Evolutionary conservation across 1,140 invertebrate species (phyloP).

Genomic region (Diabrotica undecimpunctata): DNA sequence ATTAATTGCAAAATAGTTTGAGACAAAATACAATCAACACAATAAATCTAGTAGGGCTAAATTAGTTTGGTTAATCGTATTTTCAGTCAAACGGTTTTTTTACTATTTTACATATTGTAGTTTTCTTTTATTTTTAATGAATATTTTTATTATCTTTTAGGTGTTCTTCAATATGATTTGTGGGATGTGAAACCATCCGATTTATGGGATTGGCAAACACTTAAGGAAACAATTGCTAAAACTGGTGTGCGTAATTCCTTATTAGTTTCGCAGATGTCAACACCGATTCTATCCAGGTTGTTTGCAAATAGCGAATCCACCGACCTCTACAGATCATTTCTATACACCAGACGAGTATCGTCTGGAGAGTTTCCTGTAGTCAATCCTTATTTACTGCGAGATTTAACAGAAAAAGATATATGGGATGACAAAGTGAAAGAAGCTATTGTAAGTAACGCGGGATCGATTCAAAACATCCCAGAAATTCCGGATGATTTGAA

Average conservation of each 20-base stretch:
- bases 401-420: conserved; percentile 84
- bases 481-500: conserved; percentile 87
- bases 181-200: conserved; percentile 86
- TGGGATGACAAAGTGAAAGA: conserved; percentile 99
- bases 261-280: conserved; percentile 95
- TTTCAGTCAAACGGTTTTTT: no score
- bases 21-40: no score
- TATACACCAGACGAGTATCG: conserved; percentile 88
- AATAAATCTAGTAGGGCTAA: no score
- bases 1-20: no score
- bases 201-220: conserved; percentile 86
- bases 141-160: not conserved
- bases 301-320: conserved; percentile 98
- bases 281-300: conserved; percentile 97
- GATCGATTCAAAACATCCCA: conserved; percentile 91
- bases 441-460: conserved; percentile 84
- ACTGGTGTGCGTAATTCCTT: conserved; percentile 93
- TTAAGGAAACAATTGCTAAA: conserved; percentile 84
- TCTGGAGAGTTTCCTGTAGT: conserved; percentile 74
- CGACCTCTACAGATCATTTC: conserved; percentile 97
- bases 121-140: not conserved
- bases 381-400: conserved; percentile 92
- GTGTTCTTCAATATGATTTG: conserved; percentile 97
- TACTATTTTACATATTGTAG: no score
- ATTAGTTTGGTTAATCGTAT: no score